Percentiles rank a stretch among this genome's conserved stretches.
Evolutionary conservation across 1,140 invertebrate species (phyloP).

Genomic region (Coptotermes formosanus): DNA sequence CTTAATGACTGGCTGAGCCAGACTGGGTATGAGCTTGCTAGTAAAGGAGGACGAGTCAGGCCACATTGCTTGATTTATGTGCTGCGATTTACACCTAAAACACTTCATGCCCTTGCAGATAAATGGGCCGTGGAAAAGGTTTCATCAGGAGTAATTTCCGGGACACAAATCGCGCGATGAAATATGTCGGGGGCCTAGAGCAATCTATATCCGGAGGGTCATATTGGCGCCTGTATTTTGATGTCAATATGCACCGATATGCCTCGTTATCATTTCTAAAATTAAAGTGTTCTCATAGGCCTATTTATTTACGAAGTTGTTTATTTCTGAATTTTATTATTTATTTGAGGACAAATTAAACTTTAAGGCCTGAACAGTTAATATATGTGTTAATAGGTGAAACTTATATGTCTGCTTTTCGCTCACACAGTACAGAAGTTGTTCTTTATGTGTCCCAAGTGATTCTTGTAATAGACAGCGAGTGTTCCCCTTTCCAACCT

Average conservation of each 20-base stretch:
- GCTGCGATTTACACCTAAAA: background rate
- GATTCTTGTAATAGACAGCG: no score
- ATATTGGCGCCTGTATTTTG: background rate
- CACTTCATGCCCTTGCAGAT: background rate
- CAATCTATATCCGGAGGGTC: background rate
- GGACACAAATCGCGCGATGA: background rate
- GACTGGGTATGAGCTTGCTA: no score
- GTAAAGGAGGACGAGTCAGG: no score
- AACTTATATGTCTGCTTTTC: no score
- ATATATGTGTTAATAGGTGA: no score
- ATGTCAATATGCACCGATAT: background rate
- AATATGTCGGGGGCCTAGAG: background rate
- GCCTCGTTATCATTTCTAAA: background rate
- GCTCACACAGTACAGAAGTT: no score
- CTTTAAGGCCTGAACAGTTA: no score
- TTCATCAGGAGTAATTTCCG: conserved; percentile 10
- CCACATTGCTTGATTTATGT: background rate
- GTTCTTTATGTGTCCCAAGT: no score
- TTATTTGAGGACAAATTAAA: background rate
- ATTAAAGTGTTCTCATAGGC: no score
- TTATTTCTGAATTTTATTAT: background rate
- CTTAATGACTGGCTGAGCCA: no score
- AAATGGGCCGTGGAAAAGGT: background rate
- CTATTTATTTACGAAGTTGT: background rate
- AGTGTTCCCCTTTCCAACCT: no score